Conservation (phyloP, 2,888 invertebrate species). For the Pseudococcus jackbeardsleyi region DNA sequence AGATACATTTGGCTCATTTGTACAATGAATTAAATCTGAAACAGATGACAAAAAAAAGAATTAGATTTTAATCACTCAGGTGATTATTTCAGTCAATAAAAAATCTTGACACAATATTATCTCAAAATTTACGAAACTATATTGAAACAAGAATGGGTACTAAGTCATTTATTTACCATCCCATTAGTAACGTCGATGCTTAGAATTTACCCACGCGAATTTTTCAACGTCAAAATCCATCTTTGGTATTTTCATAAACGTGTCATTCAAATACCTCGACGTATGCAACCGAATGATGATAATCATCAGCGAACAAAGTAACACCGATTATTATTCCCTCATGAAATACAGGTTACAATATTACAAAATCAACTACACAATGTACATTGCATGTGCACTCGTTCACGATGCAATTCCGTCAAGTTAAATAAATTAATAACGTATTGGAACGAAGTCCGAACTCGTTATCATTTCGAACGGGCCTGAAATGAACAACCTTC, state of each 20-base stretch:
- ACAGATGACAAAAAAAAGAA: background rate
- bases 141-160: too few relatives aligned
- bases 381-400: background rate
- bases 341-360: background rate
- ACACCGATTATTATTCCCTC: background rate
- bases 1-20: slow-evolving; percentile 99
- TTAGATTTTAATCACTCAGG: background rate
- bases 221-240: too few relatives aligned
- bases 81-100: too few relatives aligned
- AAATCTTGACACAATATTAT: too few relatives aligned
- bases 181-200: too few relatives aligned
- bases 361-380: background rate
- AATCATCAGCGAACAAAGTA: too few relatives aligned
- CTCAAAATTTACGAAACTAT: too few relatives aligned
- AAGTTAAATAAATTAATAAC: background rate
- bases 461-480: background rate
- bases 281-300: too few relatives aligned
- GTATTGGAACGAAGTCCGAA: background rate
- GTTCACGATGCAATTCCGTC: background rate
- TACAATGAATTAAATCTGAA: slow-evolving; percentile 98
- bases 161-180: too few relatives aligned
- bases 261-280: too few relatives aligned
- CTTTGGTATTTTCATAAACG: too few relatives aligned
- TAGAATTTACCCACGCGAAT: too few relatives aligned
- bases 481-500: background rate